Conservation (phyloP, 2,888 invertebrate species). For the Brachynemurus nebulosus region DNA sequence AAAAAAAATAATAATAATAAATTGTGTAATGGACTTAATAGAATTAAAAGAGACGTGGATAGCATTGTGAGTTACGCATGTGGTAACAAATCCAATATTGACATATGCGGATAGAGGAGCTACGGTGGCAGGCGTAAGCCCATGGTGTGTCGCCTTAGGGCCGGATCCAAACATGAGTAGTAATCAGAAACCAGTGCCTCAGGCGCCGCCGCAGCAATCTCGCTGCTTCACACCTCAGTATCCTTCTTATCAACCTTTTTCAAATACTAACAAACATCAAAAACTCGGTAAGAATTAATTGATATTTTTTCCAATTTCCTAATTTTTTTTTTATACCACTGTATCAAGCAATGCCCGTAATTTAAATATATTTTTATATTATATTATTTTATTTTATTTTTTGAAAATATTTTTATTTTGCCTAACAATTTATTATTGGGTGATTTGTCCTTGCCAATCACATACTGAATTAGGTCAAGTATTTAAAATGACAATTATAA, state of each 20-base stretch:
- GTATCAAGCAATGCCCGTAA: too few species aligned
- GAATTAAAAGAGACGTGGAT: background rate
- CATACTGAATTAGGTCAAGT: too few species aligned
- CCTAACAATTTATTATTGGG: too few species aligned
- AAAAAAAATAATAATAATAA: too few species aligned
- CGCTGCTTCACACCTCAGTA: constrained; percentile 26
- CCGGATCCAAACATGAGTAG: constrained; percentile 40
- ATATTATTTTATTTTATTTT: too few species aligned
- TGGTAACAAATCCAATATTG: background rate
- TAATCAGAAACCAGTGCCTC: constrained; percentile 50
- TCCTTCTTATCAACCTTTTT: constrained; percentile 2
- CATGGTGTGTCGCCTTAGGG: constrained; percentile 44
- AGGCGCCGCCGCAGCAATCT: constrained; percentile 43
- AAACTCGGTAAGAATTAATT: constrained; percentile 2
- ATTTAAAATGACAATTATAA: too few species aligned
- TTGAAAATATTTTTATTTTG: too few species aligned
- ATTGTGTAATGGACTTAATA: background rate
- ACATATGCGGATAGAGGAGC: constrained; percentile 26
- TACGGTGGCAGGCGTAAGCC: constrained; percentile 43
- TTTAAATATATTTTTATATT: too few species aligned
- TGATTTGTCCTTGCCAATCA: too few species aligned
- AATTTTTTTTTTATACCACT: too few species aligned
- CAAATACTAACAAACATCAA: constrained; percentile 2
- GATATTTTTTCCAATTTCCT: too few species aligned
- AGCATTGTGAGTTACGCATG: background rate